A percentile compares a stretch with the other conserved stretches of the same genome.
These are phyloP conservation scores for Brenthis daphne DNA, from an alignment of 2,888 invertebrate genomes.

Conservation along the genomic window DNA sequence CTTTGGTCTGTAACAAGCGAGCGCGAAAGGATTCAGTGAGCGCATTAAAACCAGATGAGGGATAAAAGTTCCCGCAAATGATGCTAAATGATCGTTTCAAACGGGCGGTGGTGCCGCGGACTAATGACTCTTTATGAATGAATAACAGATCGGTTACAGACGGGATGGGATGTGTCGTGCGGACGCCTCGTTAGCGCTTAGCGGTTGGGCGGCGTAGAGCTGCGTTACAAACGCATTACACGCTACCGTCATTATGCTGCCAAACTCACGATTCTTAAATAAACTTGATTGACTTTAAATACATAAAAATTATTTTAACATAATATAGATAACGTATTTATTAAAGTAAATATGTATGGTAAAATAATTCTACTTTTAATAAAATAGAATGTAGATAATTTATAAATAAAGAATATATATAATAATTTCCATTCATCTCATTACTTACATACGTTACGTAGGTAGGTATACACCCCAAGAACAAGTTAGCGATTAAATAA, in stretches of 20 bases:
- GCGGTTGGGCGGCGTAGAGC: constrained; percentile 34
- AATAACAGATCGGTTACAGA: constrained; percentile 51
- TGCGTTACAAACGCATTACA: constrained; percentile 27
- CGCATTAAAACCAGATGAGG: constrained; percentile 76
- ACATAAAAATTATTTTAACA: neutral
- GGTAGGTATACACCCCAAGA: no score
- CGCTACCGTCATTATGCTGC: neutral
- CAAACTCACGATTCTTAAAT: neutral
- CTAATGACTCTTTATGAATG: constrained; percentile 48
- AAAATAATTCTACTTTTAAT: no score
- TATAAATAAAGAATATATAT: no score
- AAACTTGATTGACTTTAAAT: neutral
- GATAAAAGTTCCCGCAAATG: constrained; percentile 75
- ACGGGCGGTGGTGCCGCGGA: constrained; percentile 52
- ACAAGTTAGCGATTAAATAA: no score
- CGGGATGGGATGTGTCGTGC: constrained; percentile 46
- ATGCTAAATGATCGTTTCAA: constrained; percentile 67
- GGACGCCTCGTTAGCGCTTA: constrained; percentile 48
- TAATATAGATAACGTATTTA: neutral
- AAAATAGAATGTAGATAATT: no score
- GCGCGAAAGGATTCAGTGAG: constrained; percentile 67
- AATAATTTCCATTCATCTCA: no score
- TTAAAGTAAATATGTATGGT: no score
- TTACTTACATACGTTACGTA: no score
- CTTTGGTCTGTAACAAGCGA: constrained; percentile 63